phyloP scores from a whole-genome alignment of 2,888 invertebrate genomes.

The Acronicta alni region DNA sequence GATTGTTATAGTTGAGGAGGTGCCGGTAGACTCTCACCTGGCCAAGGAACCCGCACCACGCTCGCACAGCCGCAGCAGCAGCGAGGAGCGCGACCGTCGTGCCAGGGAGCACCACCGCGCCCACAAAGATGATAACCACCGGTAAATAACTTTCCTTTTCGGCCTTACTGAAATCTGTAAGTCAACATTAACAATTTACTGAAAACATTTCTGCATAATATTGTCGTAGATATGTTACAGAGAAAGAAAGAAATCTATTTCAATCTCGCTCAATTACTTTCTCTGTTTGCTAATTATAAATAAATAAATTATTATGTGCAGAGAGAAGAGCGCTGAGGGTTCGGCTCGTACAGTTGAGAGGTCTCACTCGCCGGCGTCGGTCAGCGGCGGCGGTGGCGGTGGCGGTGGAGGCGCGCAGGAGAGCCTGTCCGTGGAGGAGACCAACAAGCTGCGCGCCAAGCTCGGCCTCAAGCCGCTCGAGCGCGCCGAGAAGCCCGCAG shows the following conservation, averaged over 20 bases:
- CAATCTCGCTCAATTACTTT: too few relatives aligned
- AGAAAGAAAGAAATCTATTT: too few relatives aligned
- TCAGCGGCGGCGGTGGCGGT: constrained; percentile 60
- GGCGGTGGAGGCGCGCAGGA: constrained; percentile 83
- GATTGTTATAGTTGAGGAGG: constrained; percentile 87
- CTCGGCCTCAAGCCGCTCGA: constrained; percentile 98
- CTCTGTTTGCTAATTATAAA: too few relatives aligned
- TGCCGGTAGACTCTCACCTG: constrained; percentile 85
- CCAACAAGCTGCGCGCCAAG: constrained; percentile 96
- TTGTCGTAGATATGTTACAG: too few relatives aligned
- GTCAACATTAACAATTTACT: too few relatives aligned
- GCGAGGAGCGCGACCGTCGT: constrained; percentile 65
- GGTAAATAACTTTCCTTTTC: constrained; percentile 41
- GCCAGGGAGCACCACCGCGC: constrained; percentile 59
- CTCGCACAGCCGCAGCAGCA: constrained; percentile 70
- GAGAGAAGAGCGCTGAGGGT: constrained; percentile 63
- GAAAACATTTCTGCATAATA: too few relatives aligned
- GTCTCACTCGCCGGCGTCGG: constrained; percentile 66
- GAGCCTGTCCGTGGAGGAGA: constrained; percentile 93
- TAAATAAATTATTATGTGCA: constrained; percentile 17
- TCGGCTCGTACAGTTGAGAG: constrained; percentile 35
- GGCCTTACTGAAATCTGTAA: background rate
- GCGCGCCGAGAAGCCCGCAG: constrained; percentile 84
- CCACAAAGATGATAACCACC: constrained; percentile 48
- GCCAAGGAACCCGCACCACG: constrained; percentile 47